A percentile compares a stretch with the other conserved stretches of the same genome.
These are phyloP conservation scores for Sterna hirundo DNA, from an alignment of 2,113 vertebrate genomes.

Conservation along the genomic window DNA sequence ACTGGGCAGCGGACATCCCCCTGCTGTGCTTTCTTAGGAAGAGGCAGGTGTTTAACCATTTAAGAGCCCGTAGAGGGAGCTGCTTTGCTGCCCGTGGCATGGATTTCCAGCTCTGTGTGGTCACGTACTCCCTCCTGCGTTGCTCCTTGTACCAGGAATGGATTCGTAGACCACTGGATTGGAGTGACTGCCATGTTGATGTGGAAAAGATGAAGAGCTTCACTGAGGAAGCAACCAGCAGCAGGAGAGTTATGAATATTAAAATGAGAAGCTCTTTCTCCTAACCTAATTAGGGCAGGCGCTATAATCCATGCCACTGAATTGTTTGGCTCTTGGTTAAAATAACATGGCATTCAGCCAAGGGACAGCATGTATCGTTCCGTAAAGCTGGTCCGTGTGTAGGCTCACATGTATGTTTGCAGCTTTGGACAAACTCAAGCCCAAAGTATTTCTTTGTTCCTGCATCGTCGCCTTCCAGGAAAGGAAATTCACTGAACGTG, in stretches of 20 bases:
- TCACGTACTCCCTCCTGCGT: background rate
- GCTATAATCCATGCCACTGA: background rate
- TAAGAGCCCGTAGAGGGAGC: constrained; percentile 6
- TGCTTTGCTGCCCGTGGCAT: constrained; percentile 1
- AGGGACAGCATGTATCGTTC: background rate
- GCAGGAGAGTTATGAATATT: background rate
- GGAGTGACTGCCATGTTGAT: background rate
- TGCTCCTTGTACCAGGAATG: background rate
- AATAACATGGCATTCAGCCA: background rate
- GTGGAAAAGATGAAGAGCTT: background rate
- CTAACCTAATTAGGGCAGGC: background rate
- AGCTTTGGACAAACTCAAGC: background rate
- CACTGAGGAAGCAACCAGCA: background rate
- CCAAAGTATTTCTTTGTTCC: background rate
- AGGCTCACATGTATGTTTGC: background rate
- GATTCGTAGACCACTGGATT: background rate
- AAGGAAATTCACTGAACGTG: background rate
- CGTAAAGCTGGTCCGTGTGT: background rate
- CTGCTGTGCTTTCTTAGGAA: background rate
- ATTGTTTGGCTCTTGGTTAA: background rate
- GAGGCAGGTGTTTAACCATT: background rate
- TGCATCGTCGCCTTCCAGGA: background rate
- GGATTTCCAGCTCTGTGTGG: background rate
- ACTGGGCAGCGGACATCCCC: background rate
- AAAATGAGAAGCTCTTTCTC: background rate